Base-by-base conservation (phyloP, 2,888 invertebrate genomes). In the Limnephilus marmoratus region DNA sequence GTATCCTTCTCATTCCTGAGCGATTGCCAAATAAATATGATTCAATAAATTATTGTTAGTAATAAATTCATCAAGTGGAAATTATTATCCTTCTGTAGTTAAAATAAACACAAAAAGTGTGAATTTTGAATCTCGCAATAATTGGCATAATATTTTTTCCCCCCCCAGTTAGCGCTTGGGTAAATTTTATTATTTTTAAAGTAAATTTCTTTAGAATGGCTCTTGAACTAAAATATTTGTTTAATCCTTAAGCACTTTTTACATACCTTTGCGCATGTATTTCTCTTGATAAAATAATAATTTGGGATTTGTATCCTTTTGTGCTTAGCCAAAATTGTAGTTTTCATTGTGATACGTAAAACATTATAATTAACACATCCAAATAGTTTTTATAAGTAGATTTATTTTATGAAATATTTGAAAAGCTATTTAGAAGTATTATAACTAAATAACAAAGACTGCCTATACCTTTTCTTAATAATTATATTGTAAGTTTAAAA, bases 361-460 rank as follows among this genome's bases (percentile, higher is more conserved):
- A 86, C 80, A 80, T 68, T 9, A 68, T 68, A 68, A 68, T n/a
- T 68, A 86, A 92, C 88, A 83, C 91, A 89, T 89, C 82, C 81
- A 92, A 88, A 89, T 91, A 91, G 89, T 91, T 88, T 41, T 49
- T 91, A 85, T 90, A 86, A 92, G 49, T 89, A 91, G 89, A 90
- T 83, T 91, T 87, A 90, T 86, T 93, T 93, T 87, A 49, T 80
- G n/a, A 87, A 87, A 90, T 87, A 87, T 89, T 90, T 90, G 85
- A 83, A 91, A 92, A 91, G 92, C 92, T 91, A 90, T 90, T 90
- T 92, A 92, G 90, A 91, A 90, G 90, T 91, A 87, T 91, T 90
- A 90, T 92, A 93, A 90, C 93, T 91, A 93, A 90, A 92, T 93
- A 92, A 93, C 93, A 93, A 93, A 93, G 93, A 93, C 93, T 93